Base-by-base conservation (phyloP, 1,140 invertebrate genomes). In the Marisa cornuarietis region DNA sequence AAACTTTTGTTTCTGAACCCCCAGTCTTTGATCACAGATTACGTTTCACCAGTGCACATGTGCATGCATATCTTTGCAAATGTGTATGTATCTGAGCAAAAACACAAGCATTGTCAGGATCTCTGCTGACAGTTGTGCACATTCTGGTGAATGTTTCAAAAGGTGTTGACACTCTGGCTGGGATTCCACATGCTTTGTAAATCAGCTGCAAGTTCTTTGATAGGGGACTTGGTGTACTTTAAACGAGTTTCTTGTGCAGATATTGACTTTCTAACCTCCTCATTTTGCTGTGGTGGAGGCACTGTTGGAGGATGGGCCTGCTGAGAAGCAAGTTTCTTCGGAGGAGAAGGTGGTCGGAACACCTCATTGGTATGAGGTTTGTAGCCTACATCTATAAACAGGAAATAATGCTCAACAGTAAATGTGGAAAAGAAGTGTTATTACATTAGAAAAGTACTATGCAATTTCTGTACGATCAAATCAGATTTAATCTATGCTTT, bases 211-310 rank as follows among this genome's bases (percentile, higher is more conserved):
- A 74, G 42, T 31, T 85, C 84, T 76, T 80, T 83, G 42, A 82
- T 63, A 52, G 84, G 83, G 52, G 84, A 83, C 71, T 81, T 85
- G 62, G 84, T 84, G 76, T 84, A 84, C 65, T 85, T 81, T 11
- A 84, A 75, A 31, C 79, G 78, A 68, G 71, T 71, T 63, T 63
- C 75, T 11, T 76, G 74, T 52, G 71, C 42, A 49, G 68, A 54
- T 24, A 78, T 66, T 72, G 78, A 63, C 42, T 51, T 49, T 65
- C 52, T 74, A 62, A 71, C 22, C 78, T 52, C 31, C 31, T 76
- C 31, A 76, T 80, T 52, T 49, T 58, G 20, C 9, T 51, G 62
- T 26, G 61, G 54, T 14, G 74, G 61, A 0, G 0, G 24, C 4
- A 61, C 76, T 79, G 79, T 61, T 26, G 80, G 68, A 78, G 78